Percentiles rank a stretch among this genome's conserved stretches.
Evolutionary conservation across 2,113 vertebrate genomes (phyloP).

Genomic region (Amphiprion percula): DNA sequence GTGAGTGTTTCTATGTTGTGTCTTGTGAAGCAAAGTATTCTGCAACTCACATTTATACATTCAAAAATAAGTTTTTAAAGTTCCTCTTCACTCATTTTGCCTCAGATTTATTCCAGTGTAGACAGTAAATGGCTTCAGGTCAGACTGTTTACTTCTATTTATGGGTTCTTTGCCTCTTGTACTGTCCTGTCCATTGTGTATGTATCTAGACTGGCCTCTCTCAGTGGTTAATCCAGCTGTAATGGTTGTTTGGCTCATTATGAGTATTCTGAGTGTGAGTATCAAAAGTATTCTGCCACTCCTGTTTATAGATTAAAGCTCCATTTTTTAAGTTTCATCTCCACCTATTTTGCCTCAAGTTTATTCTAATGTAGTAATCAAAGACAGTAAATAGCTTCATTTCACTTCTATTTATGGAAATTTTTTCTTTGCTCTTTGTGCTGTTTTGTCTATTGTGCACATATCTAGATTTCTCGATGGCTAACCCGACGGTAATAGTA

Average conservation of each 20-base stretch:
- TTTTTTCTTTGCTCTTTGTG: constrained; percentile 6
- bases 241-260: not conserved
- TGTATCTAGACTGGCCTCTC: constrained; percentile 14
- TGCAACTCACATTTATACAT: not conserved
- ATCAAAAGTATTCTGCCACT: too few species aligned
- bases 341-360: not conserved
- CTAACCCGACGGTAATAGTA: not conserved
- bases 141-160: not conserved
- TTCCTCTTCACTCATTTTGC: not conserved
- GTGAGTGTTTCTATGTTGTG: too few species aligned
- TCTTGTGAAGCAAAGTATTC: too few species aligned
- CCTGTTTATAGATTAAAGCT: constrained; percentile 9
- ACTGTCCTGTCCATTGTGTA: constrained; percentile 4
- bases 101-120: not conserved
- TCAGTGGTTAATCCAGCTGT: not conserved
- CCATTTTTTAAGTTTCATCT: not conserved
- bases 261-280: not conserved
- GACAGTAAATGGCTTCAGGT: constrained; percentile 9
- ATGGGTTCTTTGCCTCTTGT: constrained; percentile 5
- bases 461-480: constrained; percentile 1
- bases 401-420: not conserved
- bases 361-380: constrained; percentile 14
- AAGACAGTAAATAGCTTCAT: constrained; percentile 9
- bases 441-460: constrained; percentile 4
- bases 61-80: constrained; percentile 6